These are phyloP conservation scores for Salvelinus alpinus DNA, from an alignment of 2,113 vertebrate species.

Conservation along the genomic window DNA sequence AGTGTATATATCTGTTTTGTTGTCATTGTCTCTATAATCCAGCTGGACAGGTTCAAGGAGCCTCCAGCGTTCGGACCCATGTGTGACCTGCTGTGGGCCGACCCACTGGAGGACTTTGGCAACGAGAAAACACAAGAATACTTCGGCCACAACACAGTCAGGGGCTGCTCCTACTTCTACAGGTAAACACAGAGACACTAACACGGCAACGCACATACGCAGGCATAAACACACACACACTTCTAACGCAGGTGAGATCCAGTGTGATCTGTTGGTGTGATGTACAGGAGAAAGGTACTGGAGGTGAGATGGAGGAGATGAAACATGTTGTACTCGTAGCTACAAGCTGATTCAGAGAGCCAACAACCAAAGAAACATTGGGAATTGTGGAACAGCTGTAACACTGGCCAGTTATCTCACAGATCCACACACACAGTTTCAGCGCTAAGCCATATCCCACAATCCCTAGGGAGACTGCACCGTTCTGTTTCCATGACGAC, in stretches of 20 bases:
- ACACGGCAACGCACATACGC: conserved; percentile 21
- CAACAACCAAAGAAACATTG: conserved; percentile 37
- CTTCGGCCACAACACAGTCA: conserved; percentile 80
- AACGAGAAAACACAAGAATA: conserved; percentile 84
- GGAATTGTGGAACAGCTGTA: conserved; percentile 45
- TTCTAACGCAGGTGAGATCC: not conserved
- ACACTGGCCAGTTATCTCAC: conserved; percentile 51
- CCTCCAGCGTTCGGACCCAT: conserved; percentile 82
- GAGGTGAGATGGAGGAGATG: not conserved
- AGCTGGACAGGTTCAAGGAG: conserved; percentile 83
- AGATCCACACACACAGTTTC: conserved; percentile 65
- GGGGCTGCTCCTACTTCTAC: conserved; percentile 84
- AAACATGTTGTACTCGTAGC: not conserved
- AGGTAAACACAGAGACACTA: conserved; percentile 64
- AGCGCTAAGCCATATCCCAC: conserved; percentile 75
- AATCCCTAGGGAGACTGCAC: conserved; percentile 75
- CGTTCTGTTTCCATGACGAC: conserved; percentile 81
- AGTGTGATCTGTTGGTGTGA: not conserved
- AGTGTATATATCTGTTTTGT: conserved; percentile 18
- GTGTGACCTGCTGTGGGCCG: conserved; percentile 82
- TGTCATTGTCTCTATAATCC: conserved; percentile 20
- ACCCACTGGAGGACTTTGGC: conserved; percentile 82
- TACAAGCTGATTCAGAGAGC: conserved; percentile 28
- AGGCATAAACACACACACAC: conserved; percentile 30
- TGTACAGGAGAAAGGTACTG: not conserved